phyloP scores from a whole-genome alignment of 2,113 vertebrate species.

The Lycocorax pyrrhopterus region DNA sequence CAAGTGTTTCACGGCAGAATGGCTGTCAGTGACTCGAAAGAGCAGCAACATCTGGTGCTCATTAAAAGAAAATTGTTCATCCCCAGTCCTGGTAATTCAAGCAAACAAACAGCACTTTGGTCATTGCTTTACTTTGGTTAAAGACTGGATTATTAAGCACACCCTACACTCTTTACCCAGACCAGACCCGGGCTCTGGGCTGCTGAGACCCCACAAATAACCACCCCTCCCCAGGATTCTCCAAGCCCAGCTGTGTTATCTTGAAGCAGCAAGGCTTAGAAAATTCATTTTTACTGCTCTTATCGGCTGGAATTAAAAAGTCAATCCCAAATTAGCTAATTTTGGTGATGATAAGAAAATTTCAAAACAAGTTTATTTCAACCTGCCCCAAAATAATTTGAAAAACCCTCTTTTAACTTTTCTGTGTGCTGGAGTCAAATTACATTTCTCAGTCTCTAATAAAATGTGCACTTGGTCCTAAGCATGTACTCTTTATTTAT shows the following conservation, averaged over 20 bases:
- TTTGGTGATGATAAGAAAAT: neutral
- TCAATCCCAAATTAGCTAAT: neutral
- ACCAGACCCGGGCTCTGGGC: neutral
- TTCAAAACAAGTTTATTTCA: neutral
- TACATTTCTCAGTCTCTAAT: constrained; percentile 37
- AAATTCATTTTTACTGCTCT: neutral
- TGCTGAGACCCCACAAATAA: neutral
- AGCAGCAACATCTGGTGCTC: neutral
- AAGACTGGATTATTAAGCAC: neutral
- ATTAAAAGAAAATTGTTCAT: neutral
- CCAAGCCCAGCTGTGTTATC: neutral
- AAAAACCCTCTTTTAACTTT: neutral
- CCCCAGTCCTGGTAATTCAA: neutral
- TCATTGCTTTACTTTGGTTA: neutral
- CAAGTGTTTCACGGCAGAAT: neutral
- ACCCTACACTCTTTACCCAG: neutral
- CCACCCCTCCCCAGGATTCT: neutral
- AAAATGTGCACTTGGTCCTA: neutral
- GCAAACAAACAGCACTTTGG: neutral
- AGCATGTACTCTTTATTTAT: constrained; percentile 51
- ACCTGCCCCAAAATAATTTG: neutral
- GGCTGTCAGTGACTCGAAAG: neutral
- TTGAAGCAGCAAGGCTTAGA: neutral
- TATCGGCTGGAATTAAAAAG: neutral
- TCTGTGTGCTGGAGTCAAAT: neutral